A percentile compares a stretch with the other conserved stretches of the same genome.
Conservation (phyloP, 2,888 invertebrate genomes). For the Scaptomyza reducta region DNA sequence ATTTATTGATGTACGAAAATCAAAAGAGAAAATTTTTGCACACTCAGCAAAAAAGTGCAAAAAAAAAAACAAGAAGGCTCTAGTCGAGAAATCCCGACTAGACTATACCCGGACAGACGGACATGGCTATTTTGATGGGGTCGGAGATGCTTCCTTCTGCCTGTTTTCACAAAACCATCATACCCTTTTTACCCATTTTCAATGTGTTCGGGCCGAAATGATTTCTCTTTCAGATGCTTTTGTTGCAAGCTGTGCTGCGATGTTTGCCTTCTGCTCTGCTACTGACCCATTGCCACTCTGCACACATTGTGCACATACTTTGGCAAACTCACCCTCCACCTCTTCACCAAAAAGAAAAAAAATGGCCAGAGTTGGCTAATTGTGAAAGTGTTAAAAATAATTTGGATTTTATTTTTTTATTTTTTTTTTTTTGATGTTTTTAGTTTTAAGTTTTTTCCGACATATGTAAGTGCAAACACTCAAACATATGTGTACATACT, state of each 20-base stretch:
- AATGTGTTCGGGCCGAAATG: background rate
- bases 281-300: conserved; percentile 24
- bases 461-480: conserved; percentile 11
- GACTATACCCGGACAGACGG: too few relatives aligned
- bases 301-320: background rate
- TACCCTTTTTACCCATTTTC: too few relatives aligned
- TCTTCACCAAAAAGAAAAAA: background rate
- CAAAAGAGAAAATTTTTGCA: too few relatives aligned
- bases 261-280: conserved; percentile 9
- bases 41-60: too few relatives aligned
- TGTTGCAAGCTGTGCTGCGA: conserved; percentile 35
- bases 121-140: too few relatives aligned
- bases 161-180: too few relatives aligned
- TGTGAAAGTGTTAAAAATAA: conserved; percentile 30
- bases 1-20: too few relatives aligned
- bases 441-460: conserved; percentile 26
- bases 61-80: too few relatives aligned
- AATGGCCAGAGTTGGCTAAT: conserved; percentile 18
- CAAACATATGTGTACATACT: conserved; percentile 44
- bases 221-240: conserved; percentile 10
- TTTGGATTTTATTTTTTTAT: conserved; percentile 19
- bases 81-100: too few relatives aligned
- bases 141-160: too few relatives aligned
- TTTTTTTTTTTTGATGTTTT: too few relatives aligned
- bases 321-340: background rate